phyloP scores from a whole-genome alignment of 2,113 vertebrate genomes.

The Cephalopholis sonnerati region DNA sequence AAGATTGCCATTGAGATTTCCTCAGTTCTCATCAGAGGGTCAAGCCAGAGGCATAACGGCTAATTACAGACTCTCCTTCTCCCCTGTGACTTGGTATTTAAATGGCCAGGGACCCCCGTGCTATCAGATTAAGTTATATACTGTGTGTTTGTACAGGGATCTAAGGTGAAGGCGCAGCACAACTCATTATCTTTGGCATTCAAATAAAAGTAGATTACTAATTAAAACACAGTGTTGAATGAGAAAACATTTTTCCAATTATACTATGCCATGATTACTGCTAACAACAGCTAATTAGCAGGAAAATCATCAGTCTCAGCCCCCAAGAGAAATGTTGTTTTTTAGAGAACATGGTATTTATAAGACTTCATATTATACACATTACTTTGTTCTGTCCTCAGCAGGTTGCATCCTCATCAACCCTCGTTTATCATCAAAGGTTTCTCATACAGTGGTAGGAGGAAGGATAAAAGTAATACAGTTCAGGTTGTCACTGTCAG shows the following conservation, averaged over 20 bases:
- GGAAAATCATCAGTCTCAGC: constrained; percentile 31
- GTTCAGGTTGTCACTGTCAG: background rate
- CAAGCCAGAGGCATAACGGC: constrained; percentile 59
- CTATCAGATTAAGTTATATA: constrained; percentile 46
- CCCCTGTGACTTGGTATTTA: constrained; percentile 58
- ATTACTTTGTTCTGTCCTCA: constrained; percentile 9
- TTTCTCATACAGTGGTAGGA: background rate
- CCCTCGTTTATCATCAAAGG: background rate
- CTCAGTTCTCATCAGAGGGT: constrained; percentile 63
- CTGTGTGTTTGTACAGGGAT: constrained; percentile 56
- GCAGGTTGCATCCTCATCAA: constrained; percentile 4
- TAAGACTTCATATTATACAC: constrained; percentile 16
- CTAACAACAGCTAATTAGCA: constrained; percentile 67
- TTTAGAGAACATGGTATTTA: constrained; percentile 24
- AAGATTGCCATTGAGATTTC: constrained; percentile 46
- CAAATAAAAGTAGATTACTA: constrained; percentile 64
- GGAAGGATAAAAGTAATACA: background rate
- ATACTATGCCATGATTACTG: constrained; percentile 61
- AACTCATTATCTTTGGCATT: constrained; percentile 64
- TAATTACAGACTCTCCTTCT: constrained; percentile 62
- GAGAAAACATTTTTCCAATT: constrained; percentile 63
- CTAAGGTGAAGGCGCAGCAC: constrained; percentile 49
- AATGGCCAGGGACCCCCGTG: constrained; percentile 34
- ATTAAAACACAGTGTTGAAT: constrained; percentile 64
- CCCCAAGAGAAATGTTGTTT: constrained; percentile 40